Base-by-base conservation (phyloP, 2,797 vertebrate genomes). In the Chelon auratus region DNA sequence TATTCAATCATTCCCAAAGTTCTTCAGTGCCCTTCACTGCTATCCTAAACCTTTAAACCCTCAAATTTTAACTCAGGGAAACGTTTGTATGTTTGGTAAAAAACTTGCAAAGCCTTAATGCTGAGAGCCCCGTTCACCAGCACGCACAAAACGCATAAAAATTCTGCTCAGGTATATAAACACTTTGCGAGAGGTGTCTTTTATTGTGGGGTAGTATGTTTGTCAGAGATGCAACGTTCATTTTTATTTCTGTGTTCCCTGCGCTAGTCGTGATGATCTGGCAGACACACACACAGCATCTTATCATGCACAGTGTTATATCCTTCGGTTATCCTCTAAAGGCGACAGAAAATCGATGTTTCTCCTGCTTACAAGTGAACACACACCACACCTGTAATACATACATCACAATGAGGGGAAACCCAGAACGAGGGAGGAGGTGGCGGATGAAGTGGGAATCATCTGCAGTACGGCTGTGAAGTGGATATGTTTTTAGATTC, bases 321-420 rank as follows among this genome's bases (percentile, higher is more conserved):
- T 90, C 59, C 83, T 84, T 88, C 83, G 77, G 80, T 87, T 88
- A 90, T 87, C 85, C 68, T 88, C 72, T 68, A 62, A 83, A 84
- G 84, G 77, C 17, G 69, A 87, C 86, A 84, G 80, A 77, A 88
- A 91, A 92, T 91, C 84, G 0, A 92, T 92, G 78, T 60, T 77
- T 77, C 77, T 78, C 47, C 74, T 89, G 76, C 80, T 89, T 89
- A 87, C 86, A 89, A 90, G 80, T 60, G 68, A 89, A 77, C 74
- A 81, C 42, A 52, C 72, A 65, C 36, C 78, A 67, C 83, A 81
- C 77, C 73, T 91, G 81, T 89, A 88, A 90, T 79, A 87, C 77
- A 80, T 78, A 86, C 83, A n/a, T 80, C 81, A 83, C 81, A 90
- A 86, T 84, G 73, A 87, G 69, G 42, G 51, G 68, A 77, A 73